A percentile compares a stretch with the other conserved stretches of the same genome.
Conservation (phyloP, 2,888 invertebrate species). For the Andrena camellia region DNA sequence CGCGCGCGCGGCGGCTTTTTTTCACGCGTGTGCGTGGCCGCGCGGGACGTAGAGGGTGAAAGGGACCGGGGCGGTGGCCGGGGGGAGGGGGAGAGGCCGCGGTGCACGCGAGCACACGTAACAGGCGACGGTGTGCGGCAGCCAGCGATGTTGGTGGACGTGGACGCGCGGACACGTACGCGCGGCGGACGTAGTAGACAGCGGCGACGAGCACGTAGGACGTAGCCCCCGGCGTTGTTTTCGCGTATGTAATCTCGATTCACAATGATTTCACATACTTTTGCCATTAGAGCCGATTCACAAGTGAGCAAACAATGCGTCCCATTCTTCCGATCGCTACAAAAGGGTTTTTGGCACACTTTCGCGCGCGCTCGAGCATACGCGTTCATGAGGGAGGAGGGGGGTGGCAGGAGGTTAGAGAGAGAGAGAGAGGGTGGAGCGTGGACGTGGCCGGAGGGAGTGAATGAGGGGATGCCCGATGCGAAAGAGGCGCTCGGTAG, state of each 20-base stretch:
- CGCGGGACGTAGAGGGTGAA: constrained; percentile 1
- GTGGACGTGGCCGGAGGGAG: constrained; percentile 2
- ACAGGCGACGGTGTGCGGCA: constrained; percentile 14
- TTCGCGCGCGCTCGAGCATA: constrained; percentile 73
- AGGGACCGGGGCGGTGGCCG: not conserved
- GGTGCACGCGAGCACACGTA: constrained; percentile 14
- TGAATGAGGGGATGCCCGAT: constrained; percentile 21
- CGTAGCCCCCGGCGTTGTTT: constrained; percentile 75
- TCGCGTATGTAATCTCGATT: constrained; percentile 84
- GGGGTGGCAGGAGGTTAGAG: constrained; percentile 20
- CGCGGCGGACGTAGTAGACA: constrained; percentile 46
- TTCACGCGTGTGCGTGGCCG: constrained; percentile 66
- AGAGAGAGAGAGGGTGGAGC: constrained; percentile 13
- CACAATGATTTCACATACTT: constrained; percentile 84
- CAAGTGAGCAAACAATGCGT: constrained; percentile 81
- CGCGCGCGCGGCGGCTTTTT: constrained; percentile 68
- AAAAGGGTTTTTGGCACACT: constrained; percentile 78
- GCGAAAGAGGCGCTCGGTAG: constrained; percentile 37
- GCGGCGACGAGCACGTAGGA: constrained; percentile 59
- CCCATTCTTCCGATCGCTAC: constrained; percentile 76
- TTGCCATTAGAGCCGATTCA: constrained; percentile 83
- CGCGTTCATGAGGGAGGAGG: constrained; percentile 48
- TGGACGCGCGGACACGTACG: constrained; percentile 64
- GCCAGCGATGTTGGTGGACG: constrained; percentile 52
- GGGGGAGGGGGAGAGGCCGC: not conserved